Evolutionary conservation across 2,797 vertebrate species (phyloP).

Genomic region (Amazona ochrocephala): DNA sequence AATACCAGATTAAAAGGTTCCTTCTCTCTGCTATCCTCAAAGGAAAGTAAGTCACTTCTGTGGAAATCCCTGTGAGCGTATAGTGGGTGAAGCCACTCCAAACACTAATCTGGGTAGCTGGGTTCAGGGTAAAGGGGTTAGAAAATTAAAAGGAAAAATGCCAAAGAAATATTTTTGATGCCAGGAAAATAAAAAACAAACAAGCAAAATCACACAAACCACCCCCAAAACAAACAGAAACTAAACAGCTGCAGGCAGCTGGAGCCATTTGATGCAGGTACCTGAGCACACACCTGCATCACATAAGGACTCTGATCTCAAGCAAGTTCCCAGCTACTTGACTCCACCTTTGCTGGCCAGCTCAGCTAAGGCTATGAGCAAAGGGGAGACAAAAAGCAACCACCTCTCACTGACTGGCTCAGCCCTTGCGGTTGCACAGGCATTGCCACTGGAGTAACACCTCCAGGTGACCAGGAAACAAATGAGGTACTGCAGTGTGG

Average conservation of each 20-base stretch:
- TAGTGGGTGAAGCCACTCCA: neutral
- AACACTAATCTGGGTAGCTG: neutral
- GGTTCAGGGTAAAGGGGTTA: neutral
- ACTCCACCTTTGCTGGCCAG: neutral
- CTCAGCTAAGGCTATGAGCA: neutral
- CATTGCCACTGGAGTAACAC: neutral
- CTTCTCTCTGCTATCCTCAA: neutral
- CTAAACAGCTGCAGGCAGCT: neutral
- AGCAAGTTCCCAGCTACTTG: neutral
- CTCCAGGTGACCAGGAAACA: neutral
- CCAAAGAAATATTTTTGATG: neutral
- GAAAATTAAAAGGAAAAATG: neutral
- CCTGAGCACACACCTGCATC: neutral
- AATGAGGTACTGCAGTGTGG: neutral
- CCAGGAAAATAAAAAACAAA: neutral
- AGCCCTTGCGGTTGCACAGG: neutral
- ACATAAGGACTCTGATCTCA: neutral
- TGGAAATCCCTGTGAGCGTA: neutral
- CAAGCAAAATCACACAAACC: neutral
- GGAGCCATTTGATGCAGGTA: neutral
- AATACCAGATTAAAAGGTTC: neutral
- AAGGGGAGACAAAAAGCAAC: neutral
- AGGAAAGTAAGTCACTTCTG: neutral
- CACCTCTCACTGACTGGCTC: neutral
- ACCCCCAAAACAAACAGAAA: neutral